Evolutionary conservation across 1,140 invertebrate genomes (phyloP).

Genomic region (Hesperophylax magnus): DNA sequence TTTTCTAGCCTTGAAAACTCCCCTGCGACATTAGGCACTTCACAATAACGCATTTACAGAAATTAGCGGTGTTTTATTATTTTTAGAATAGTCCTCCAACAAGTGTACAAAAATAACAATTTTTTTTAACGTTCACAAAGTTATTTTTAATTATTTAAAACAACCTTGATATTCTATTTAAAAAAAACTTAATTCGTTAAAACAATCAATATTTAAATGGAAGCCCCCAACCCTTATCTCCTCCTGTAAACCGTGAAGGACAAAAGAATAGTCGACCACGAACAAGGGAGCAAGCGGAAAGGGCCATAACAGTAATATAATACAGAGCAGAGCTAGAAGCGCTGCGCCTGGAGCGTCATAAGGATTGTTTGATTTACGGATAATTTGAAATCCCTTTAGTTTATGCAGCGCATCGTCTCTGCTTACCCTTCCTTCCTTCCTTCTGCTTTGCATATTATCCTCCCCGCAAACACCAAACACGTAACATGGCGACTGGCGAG

Average conservation of each 20-base stretch:
- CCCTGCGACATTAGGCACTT: no score
- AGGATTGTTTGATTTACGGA: slow-evolving; percentile 57
- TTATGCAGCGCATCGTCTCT: slow-evolving; percentile 54
- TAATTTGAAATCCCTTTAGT: slow-evolving; percentile 57
- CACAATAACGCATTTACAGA: no score
- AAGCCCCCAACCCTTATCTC: not conserved
- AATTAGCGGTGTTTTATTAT: no score
- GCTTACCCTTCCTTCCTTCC: slow-evolving; percentile 36
- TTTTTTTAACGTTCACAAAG: no score
- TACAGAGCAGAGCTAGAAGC: not conserved
- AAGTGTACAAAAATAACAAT: no score
- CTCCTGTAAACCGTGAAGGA: not conserved
- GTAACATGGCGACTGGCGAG: not conserved
- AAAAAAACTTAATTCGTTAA: no score
- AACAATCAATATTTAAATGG: no score
- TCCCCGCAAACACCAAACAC: slow-evolving; percentile 9
- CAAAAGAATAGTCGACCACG: slow-evolving; percentile 35
- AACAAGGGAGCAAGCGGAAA: not conserved
- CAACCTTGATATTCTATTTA: no score
- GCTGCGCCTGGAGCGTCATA: slow-evolving; percentile 41
- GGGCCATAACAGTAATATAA: no score
- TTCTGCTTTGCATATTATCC: slow-evolving; percentile 35
- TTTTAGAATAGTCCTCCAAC: no score
- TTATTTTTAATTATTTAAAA: no score
- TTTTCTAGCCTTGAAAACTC: no score